Percentiles rank a stretch among this genome's conserved stretches.
phyloP scores from a whole-genome alignment of 2,888 invertebrate species.

The Rapana venosa region DNA sequence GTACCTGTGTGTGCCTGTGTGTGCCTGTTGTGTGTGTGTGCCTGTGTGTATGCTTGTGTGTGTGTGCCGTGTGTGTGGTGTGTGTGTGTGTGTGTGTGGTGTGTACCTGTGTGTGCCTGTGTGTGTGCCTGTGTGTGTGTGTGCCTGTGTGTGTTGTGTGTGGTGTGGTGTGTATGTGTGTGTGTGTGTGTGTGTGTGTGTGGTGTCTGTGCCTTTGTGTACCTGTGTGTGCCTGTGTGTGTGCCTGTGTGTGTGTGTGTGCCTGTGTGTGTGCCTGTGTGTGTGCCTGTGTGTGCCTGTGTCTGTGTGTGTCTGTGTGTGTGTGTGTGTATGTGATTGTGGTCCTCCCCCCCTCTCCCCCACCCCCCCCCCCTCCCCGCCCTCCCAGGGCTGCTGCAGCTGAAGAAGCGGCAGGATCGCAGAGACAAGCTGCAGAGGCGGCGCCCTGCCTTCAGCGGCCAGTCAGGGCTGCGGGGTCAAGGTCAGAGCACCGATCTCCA shows the following conservation, averaged over 20 bases:
- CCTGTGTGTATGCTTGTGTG: too few relatives aligned
- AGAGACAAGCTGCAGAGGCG: conserved; percentile 18
- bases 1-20: too few relatives aligned
- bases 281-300: not conserved
- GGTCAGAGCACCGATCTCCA: not conserved
- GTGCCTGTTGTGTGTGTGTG: too few relatives aligned
- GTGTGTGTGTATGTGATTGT: not conserved
- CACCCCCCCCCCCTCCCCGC: not conserved
- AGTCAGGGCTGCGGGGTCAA: conserved; percentile 14
- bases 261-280: conserved; percentile 9
- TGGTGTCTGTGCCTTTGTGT: too few relatives aligned
- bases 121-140: not conserved
- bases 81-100: too few relatives aligned
- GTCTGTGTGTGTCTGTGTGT: not conserved
- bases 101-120: not conserved
- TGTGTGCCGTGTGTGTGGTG: too few relatives aligned
- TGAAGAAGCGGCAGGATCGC: conserved; percentile 7
- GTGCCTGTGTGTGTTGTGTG: too few relatives aligned
- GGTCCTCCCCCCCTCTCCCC: not conserved
- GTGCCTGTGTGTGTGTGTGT: too few relatives aligned
- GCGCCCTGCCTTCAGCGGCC: conserved; percentile 38
- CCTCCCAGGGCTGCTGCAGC: not conserved
- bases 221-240: too few relatives aligned
- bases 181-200: too few relatives aligned
- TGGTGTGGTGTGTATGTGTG: too few relatives aligned